A percentile compares a stretch with the other conserved stretches of the same genome.
phyloP scores from a whole-genome alignment of 2,888 invertebrate genomes.

The Microplitis manilae region DNA sequence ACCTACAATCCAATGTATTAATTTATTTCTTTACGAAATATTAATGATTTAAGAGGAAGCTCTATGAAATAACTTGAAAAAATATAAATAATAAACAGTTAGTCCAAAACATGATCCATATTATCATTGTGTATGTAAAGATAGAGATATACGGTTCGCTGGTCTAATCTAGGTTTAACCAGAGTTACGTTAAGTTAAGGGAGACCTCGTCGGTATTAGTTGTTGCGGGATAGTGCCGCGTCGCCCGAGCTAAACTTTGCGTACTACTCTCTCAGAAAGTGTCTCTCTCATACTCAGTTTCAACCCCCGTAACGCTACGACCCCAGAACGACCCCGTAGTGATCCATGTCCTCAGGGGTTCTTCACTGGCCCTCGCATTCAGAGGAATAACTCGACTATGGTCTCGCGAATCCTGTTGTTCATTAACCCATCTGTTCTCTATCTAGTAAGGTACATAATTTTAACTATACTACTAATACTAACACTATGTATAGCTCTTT shows the following conservation, averaged over 20 bases:
- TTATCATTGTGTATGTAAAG: slow-evolving; percentile 1
- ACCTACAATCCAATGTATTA: background rate
- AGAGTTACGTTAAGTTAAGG: slow-evolving; percentile 61
- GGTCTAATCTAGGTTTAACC: slow-evolving; percentile 65
- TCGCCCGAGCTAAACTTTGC: slow-evolving; percentile 51
- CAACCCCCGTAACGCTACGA: slow-evolving; percentile 27
- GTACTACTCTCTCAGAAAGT: slow-evolving; percentile 42
- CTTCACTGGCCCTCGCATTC: slow-evolving; percentile 36
- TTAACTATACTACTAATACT: slow-evolving; percentile 7
- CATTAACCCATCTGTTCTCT: slow-evolving; percentile 41
- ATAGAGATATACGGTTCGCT: slow-evolving; percentile 52
- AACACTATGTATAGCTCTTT: background rate
- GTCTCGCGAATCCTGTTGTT: slow-evolving; percentile 46
- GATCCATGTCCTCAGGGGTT: slow-evolving; percentile 48
- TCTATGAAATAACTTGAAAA: background rate
- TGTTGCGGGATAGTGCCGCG: slow-evolving; percentile 55
- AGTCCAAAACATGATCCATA: slow-evolving; percentile 1
- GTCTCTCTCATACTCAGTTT: slow-evolving; percentile 18
- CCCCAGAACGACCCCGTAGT: slow-evolving; percentile 48
- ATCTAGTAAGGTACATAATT: slow-evolving; percentile 17
- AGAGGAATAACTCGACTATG: slow-evolving; percentile 48
- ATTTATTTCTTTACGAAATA: background rate
- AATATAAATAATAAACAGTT: slow-evolving; percentile 10
- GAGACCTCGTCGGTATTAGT: slow-evolving; percentile 59
- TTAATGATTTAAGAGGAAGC: background rate